Evolutionary conservation across 2,797 vertebrate genomes (phyloP).

Genomic region (Pipistrellus pipistrellus): DNA sequence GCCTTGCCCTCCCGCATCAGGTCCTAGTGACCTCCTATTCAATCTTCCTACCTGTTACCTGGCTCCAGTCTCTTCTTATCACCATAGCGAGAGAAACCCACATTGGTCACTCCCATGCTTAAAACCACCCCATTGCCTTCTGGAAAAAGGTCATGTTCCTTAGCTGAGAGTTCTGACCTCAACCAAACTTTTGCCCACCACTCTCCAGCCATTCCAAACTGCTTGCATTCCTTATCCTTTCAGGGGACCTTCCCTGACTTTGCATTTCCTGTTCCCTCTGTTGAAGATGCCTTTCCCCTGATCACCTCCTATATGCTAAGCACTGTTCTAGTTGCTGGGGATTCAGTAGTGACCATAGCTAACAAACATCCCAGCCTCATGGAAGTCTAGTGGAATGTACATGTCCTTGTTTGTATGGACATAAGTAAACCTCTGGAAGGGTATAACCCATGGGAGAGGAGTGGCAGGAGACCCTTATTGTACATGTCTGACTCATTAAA

Average conservation of each 20-base stretch:
- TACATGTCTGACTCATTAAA: constrained; percentile 21
- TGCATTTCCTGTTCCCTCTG: neutral
- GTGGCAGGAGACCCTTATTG: neutral
- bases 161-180: neutral
- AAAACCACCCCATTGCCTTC: neutral
- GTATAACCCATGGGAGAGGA: neutral
- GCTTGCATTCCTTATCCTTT: neutral
- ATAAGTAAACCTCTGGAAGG: neutral
- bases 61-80: neutral
- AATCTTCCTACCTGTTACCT: too few relatives aligned
- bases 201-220: neutral
- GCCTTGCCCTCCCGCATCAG: neutral
- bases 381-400: neutral
- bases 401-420: neutral
- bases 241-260: neutral
- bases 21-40: neutral
- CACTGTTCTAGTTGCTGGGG: neutral
- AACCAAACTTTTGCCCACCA: neutral
- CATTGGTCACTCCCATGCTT: neutral
- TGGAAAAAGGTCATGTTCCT: neutral
- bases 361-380: neutral
- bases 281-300: neutral
- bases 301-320: neutral
- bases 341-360: neutral
- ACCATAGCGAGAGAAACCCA: neutral